Conservation (phyloP, 2,797 vertebrate species). For the Prionace glauca region DNA sequence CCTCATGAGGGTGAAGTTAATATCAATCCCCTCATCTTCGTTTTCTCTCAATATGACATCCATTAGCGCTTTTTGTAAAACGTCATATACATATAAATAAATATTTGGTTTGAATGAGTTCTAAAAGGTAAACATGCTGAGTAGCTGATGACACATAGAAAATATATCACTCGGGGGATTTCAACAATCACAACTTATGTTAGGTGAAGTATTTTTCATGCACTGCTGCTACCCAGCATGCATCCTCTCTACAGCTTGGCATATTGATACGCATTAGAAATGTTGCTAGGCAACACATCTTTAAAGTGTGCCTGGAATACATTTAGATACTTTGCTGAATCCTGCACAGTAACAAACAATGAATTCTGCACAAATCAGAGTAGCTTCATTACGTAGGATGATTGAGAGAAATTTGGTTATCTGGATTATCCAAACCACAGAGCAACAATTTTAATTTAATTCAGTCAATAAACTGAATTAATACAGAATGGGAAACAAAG, state of each 20-base stretch:
- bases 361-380: neutral
- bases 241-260: neutral
- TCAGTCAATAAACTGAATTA: neutral
- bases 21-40: neutral
- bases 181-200: constrained; percentile 1
- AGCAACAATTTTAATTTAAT: neutral
- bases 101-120: neutral
- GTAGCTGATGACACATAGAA: neutral
- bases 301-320: neutral
- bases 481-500: neutral
- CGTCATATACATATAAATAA: neutral
- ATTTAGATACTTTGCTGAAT: neutral
- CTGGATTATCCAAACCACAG: neutral
- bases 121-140: neutral
- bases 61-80: neutral
- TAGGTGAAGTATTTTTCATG: neutral
- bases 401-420: neutral
- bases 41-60: neutral
- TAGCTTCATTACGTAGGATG: neutral
- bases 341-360: neutral
- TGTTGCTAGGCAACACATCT: constrained; percentile 13
- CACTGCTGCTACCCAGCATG: neutral
- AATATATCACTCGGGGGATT: neutral
- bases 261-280: constrained; percentile 8
- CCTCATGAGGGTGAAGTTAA: neutral